Percentiles rank a stretch among this genome's conserved stretches.
Evolutionary conservation across 2,797 vertebrate species (phyloP).

Genomic region (Tamandua tetradactyla): DNA sequence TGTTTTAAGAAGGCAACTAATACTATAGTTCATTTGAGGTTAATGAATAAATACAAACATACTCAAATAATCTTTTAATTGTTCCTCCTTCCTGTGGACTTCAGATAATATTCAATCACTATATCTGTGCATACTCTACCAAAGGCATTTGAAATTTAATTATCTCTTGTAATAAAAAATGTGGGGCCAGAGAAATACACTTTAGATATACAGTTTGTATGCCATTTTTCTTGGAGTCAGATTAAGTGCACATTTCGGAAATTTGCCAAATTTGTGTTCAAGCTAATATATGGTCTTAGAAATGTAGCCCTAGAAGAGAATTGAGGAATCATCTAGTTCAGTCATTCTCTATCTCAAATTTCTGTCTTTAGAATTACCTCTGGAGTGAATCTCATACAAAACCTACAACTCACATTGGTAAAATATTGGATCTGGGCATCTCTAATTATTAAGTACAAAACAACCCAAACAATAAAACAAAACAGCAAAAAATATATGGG

Average conservation of each 20-base stretch:
- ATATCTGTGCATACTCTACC: background rate
- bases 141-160: slow-evolving; percentile 38
- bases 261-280: slow-evolving; percentile 7
- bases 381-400: background rate
- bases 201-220: background rate
- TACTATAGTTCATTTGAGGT: slow-evolving; percentile 15
- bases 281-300: background rate
- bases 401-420: background rate
- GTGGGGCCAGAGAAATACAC: background rate
- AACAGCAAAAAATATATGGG: background rate
- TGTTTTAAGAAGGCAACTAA: slow-evolving; percentile 11
- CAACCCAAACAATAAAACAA: background rate
- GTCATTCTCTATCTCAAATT: background rate
- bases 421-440: background rate
- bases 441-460: slow-evolving; percentile 24
- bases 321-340: background rate
- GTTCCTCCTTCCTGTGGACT: slow-evolving; percentile 5
- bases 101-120: background rate
- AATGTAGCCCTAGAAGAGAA: background rate
- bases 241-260: background rate
- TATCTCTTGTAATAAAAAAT: background rate
- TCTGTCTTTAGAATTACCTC: background rate
- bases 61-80: slow-evolving; percentile 11
- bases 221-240: background rate
- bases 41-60: background rate